Conservation (phyloP, 2,797 vertebrate genomes). For the Dendrocincla tyrannina region DNA sequence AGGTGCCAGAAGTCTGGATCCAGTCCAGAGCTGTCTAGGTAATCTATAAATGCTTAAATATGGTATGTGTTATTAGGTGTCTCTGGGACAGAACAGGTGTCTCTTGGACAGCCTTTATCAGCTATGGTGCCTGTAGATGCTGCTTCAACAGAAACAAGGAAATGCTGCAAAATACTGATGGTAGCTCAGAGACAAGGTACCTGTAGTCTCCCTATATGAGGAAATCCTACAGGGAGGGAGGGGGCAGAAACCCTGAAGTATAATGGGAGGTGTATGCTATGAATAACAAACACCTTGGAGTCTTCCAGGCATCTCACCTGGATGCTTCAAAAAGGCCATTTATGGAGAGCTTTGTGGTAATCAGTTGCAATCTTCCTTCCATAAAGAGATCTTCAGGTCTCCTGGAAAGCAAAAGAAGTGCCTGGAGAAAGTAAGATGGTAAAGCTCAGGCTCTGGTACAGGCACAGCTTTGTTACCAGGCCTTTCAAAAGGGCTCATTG, state of each 20-base stretch:
- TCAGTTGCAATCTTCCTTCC: background rate
- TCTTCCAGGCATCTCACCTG: background rate
- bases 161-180: background rate
- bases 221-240: background rate
- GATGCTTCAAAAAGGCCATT: background rate
- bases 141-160: background rate
- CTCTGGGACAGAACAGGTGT: background rate
- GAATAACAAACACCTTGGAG: background rate
- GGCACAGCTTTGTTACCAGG: background rate
- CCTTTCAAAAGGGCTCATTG: background rate
- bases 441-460: background rate
- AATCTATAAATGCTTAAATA: background rate
- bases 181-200: background rate
- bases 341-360: constrained; percentile 6
- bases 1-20: background rate
- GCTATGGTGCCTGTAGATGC: background rate
- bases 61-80: background rate
- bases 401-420: background rate
- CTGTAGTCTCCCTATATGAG: background rate
- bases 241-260: background rate
- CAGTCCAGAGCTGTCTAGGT: background rate
- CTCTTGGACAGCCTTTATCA: background rate
- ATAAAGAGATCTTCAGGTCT: background rate
- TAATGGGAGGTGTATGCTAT: rapidly evolving
- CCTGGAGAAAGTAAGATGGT: background rate